Evolutionary conservation across 2,888 invertebrate species (phyloP), one percentile per base, ranked within the genome.

Genomic region (Helobdella robusta): DNA sequence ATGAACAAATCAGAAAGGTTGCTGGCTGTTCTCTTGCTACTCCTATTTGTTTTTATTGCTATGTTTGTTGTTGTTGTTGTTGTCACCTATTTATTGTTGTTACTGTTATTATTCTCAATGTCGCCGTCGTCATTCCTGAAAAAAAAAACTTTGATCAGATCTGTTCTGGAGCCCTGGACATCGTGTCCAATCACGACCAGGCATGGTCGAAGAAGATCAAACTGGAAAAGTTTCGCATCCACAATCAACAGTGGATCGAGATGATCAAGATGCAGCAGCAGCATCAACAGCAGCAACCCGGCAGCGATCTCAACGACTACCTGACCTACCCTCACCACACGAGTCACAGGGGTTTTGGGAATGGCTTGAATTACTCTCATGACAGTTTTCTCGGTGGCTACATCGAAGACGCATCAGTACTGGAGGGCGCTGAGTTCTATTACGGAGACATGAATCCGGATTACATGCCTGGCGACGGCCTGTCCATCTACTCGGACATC

Each of bases 221-320:
- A 82, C 86, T 85, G 63, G 95, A 95, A 81, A 88, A 94, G 73
- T 98, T 97, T 81, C 86, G 92, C n/a, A 91, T 91, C 81, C 94
- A 97, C 81, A 98, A 98, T 80, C 89, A 91, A 0, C 94, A 97
- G 78, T 98, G 97, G 97, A 82, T 98, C 71, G 91, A 92, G 74
- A 94, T 95, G 87, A 91, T 97, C 46, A 91, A 93, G 80, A 73
- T 75, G 0, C 70, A 75, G 36, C 75, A 75, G 68, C 62, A 62
- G 5, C 32, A 28, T 5, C 54, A 32, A 18, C 3, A 11, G 28
- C 32, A 28, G 32, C 11, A 48, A 48, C 32, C n/a, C 28, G 44
- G 28, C 32, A 30, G 50, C 5, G 56, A 32, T 2, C 30, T 30
- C 28, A 32, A 56, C 11, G 56, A 56, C 25, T 56, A 30, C 56